A percentile compares a stretch with the other conserved stretches of the same genome.
Evolutionary conservation across 2,888 invertebrate species (phyloP).

Genomic region (Autographa pulchrina): DNA sequence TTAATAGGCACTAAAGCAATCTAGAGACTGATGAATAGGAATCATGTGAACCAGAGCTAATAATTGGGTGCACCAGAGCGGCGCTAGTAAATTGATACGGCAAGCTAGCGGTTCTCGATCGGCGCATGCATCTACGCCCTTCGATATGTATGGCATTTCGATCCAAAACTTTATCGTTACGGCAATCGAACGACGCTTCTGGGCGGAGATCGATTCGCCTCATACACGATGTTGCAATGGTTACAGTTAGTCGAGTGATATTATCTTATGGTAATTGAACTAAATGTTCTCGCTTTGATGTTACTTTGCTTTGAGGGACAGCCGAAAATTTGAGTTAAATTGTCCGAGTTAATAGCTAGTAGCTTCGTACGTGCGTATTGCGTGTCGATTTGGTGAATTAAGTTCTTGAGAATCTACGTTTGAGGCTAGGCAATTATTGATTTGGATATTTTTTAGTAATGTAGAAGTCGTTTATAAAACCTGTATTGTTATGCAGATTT

Average conservation of each 20-base stretch:
- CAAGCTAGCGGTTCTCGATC: conserved; percentile 83
- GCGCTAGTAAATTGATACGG: conserved; percentile 85
- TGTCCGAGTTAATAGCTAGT: conserved; percentile 46
- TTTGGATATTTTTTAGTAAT: not conserved
- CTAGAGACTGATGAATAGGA: conserved; percentile 78
- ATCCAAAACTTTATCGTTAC: conserved; percentile 67
- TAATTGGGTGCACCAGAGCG: conserved; percentile 87
- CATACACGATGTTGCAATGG: conserved; percentile 77
- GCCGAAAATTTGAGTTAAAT: conserved; percentile 56
- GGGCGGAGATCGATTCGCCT: conserved; percentile 68
- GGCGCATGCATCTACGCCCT: conserved; percentile 80
- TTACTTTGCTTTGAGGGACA: conserved; percentile 49
- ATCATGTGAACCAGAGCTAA: conserved; percentile 84
- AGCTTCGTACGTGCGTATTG: conserved; percentile 33
- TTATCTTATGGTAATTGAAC: conserved; percentile 78
- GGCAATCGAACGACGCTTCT: conserved; percentile 70
- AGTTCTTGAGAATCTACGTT: conserved; percentile 27
- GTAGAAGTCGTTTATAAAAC: not conserved
- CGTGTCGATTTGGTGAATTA: conserved; percentile 42
- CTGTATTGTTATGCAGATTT: conserved; percentile 4
- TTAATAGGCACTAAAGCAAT: conserved; percentile 68
- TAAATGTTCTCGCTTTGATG: conserved; percentile 69
- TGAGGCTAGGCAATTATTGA: not conserved
- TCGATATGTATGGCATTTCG: conserved; percentile 67
- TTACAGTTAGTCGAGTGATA: conserved; percentile 80